Evolutionary conservation across 2,113 vertebrate genomes (phyloP).

Genomic region (Synchiropus splendidus): DNA sequence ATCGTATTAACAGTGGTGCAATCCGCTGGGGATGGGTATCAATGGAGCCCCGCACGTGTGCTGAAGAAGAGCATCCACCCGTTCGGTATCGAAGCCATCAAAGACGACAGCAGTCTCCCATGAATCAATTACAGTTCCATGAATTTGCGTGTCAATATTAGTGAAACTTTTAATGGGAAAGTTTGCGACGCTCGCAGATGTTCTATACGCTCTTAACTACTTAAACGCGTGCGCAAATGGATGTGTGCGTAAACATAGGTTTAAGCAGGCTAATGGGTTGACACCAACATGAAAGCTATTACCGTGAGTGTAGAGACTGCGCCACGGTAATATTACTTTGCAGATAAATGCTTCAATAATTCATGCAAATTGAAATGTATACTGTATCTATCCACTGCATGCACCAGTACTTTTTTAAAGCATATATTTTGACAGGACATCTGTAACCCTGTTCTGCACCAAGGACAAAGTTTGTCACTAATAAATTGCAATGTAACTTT

Average conservation of each 20-base stretch:
- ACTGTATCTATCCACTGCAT: constrained; percentile 2
- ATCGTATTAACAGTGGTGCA: constrained; percentile 56
- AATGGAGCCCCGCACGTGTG: constrained; percentile 13
- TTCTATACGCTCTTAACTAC: neutral
- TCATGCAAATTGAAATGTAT: constrained; percentile 41
- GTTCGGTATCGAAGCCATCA: constrained; percentile 15
- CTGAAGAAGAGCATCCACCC: constrained; percentile 9
- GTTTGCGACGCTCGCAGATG: constrained; percentile 9
- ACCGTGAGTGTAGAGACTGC: constrained; percentile 26
- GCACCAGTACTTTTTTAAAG: too few relatives aligned
- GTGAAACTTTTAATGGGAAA: constrained; percentile 6
- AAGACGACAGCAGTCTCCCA: constrained; percentile 1
- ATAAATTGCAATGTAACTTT: too few relatives aligned
- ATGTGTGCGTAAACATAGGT: too few relatives aligned
- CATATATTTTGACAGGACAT: too few relatives aligned
- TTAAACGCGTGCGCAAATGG: neutral
- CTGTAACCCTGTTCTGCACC: too few relatives aligned
- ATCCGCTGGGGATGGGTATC: constrained; percentile 45
- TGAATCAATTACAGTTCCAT: too few relatives aligned
- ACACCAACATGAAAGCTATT: constrained; percentile 29
- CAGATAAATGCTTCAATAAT: constrained; percentile 20
- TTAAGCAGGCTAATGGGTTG: constrained; percentile 39
- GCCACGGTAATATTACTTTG: constrained; percentile 24
- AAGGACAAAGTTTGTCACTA: too few relatives aligned
- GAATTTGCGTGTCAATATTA: too few relatives aligned